Evolutionary conservation across 2,113 vertebrate species (phyloP).

Genomic region (Phrynocephalus versicolor): DNA sequence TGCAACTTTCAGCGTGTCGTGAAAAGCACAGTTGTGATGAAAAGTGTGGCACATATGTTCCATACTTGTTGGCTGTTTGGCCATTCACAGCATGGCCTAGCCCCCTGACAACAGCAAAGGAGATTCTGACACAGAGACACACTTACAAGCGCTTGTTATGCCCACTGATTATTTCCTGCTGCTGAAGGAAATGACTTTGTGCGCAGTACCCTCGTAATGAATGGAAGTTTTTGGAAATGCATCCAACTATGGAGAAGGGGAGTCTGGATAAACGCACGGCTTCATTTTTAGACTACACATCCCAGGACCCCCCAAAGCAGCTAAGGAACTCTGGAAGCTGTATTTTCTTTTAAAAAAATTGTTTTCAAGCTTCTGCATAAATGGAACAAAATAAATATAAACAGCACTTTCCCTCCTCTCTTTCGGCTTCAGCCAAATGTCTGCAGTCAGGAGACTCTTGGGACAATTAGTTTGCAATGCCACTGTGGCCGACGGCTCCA

Average conservation of each 20-base stretch:
- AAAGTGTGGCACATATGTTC: neutral
- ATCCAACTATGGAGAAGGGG: no score
- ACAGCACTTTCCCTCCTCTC: neutral
- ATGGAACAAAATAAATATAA: neutral
- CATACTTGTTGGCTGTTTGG: neutral
- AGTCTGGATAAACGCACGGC: no score
- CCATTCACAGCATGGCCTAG: neutral
- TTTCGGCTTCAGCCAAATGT: neutral
- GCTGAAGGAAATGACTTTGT: neutral
- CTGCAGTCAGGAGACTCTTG: neutral
- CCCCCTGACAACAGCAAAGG: neutral
- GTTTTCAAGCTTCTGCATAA: no score
- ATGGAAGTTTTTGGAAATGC: neutral
- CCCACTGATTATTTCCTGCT: neutral
- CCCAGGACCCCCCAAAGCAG: no score
- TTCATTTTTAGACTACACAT: no score
- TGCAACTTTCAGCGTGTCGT: neutral
- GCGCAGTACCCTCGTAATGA: neutral
- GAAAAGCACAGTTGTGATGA: neutral
- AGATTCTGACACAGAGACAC: neutral
- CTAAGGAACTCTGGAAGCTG: no score
- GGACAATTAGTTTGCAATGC: neutral
- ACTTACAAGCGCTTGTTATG: neutral
- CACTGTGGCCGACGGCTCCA: neutral
- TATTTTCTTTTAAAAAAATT: no score